Evolutionary conservation across 2,113 vertebrate species (phyloP).

Genomic region (Echinops telfairi): DNA sequence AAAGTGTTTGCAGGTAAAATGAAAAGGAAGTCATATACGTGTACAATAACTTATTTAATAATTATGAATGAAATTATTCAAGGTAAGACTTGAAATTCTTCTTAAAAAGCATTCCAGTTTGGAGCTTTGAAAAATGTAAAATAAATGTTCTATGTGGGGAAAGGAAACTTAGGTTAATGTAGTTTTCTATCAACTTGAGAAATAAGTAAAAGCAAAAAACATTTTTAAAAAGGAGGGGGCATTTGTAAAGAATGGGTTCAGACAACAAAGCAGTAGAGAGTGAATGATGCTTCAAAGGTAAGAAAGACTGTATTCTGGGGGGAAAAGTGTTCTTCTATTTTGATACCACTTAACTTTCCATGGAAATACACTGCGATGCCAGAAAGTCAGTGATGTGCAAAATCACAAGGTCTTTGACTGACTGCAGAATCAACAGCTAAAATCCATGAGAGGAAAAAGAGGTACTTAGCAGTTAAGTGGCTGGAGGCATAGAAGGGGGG

Average conservation of each 20-base stretch:
- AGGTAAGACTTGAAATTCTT: neutral
- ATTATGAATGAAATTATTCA: constrained; percentile 39
- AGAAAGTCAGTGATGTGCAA: neutral
- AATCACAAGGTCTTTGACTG: constrained; percentile 26
- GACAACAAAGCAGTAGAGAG: neutral
- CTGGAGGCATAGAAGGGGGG: neutral
- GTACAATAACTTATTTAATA: constrained; percentile 52
- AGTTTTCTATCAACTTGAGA: constrained; percentile 64
- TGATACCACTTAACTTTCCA: constrained; percentile 71
- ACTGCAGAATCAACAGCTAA: constrained; percentile 31
- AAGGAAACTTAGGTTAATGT: neutral
- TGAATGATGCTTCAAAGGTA: neutral
- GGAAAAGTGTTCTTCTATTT: neutral
- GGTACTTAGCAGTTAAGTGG: neutral
- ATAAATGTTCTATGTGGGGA: neutral
- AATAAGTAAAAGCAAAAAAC: neutral
- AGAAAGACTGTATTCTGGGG: neutral
- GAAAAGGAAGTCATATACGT: constrained; percentile 37
- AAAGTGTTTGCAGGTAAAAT: constrained; percentile 31
- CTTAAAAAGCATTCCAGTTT: constrained; percentile 2
- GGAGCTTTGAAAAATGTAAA: constrained; percentile 62
- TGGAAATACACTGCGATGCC: constrained; percentile 46
- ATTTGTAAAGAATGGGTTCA: neutral
- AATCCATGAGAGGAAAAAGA: neutral
- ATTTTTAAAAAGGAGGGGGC: neutral